These are phyloP conservation scores for Homarus americanus DNA, from an alignment of 1,140 invertebrate species.

Conservation along the genomic window DNA sequence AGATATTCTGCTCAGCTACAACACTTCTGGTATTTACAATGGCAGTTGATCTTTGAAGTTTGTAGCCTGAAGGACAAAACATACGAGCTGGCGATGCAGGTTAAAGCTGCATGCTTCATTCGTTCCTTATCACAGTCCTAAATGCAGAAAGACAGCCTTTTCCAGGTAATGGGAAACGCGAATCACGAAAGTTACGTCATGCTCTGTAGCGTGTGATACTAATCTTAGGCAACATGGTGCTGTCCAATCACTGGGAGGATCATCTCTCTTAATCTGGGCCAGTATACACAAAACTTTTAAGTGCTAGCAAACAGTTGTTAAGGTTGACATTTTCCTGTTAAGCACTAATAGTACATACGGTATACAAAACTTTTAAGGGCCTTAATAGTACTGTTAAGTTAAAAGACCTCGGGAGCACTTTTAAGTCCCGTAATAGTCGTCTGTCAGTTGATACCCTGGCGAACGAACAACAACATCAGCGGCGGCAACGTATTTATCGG, in stretches of 20 bases:
- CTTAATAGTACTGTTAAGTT: too few species aligned
- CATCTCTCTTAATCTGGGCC: neutral
- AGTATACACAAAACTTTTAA: too few species aligned
- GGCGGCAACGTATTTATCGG: too few species aligned
- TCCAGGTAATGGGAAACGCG: neutral
- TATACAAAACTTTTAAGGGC: too few species aligned
- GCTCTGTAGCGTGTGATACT: neutral
- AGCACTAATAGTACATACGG: too few species aligned
- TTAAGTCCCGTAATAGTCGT: too few species aligned
- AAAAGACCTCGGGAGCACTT: too few species aligned
- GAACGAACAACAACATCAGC: too few species aligned
- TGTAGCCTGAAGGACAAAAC: neutral
- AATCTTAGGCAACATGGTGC: conserved; percentile 13
- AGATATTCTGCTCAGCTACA: neutral
- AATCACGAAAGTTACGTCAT: neutral
- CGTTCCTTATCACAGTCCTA: neutral
- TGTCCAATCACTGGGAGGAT: neutral
- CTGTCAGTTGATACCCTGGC: too few species aligned
- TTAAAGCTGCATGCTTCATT: neutral
- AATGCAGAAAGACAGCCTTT: conserved; percentile 2
- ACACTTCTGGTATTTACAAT: conserved; percentile 6
- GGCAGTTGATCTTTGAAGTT: conserved; percentile 12
- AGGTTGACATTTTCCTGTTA: too few species aligned
- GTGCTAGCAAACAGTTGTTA: too few species aligned
- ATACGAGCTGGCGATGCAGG: neutral